Conservation (phyloP, 2,797 vertebrate species). For the Halcyon badia region DNA sequence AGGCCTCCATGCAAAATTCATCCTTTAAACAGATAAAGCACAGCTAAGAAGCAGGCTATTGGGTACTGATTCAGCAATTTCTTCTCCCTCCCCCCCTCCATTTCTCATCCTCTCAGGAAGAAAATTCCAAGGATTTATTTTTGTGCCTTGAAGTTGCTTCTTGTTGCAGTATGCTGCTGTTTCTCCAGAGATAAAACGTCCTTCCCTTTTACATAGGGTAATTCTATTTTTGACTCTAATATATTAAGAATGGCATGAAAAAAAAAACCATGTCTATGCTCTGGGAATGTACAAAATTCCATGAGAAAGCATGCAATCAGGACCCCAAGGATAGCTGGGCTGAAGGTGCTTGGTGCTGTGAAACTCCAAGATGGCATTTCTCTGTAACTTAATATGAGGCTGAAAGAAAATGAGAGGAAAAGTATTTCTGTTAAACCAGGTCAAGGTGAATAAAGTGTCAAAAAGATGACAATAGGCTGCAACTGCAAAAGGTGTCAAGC, state of each 20-base stretch:
- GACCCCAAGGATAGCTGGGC: background rate
- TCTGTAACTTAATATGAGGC: background rate
- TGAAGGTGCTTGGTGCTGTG: background rate
- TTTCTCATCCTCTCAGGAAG: constrained; percentile 11
- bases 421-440: background rate
- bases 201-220: constrained; percentile 36
- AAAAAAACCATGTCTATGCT: constrained; percentile 2
- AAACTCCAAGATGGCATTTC: background rate
- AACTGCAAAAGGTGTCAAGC: background rate
- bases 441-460: constrained; percentile 20
- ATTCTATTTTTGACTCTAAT: constrained; percentile 50
- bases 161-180: background rate
- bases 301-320: constrained; percentile 8
- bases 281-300: constrained; percentile 36
- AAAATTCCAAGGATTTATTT: constrained; percentile 50
- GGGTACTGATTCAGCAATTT: background rate
- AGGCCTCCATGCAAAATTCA: background rate
- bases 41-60: background rate
- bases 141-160: constrained; percentile 24
- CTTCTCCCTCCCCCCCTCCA: background rate
- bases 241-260: constrained; percentile 33
- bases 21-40: background rate
- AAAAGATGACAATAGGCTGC: fast-evolving
- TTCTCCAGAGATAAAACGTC: constrained; percentile 8
- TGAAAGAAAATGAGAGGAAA: background rate